Evolutionary conservation across 2,888 invertebrate species (phyloP).

Genomic region (Himalopsyche japonica): DNA sequence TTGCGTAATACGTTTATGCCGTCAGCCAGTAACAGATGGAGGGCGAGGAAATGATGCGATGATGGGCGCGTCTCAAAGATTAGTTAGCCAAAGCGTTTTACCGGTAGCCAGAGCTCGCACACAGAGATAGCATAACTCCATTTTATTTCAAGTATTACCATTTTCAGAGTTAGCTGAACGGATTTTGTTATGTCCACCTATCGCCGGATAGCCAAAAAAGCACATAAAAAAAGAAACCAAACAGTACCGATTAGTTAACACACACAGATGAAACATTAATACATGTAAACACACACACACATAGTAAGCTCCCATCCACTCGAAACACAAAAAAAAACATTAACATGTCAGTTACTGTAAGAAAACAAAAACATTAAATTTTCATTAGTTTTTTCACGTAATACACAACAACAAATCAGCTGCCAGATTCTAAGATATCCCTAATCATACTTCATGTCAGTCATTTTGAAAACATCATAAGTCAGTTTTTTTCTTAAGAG

Average conservation of each 20-base stretch:
- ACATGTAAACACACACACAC: slow-evolving; percentile 4
- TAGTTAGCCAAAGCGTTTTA: slow-evolving; percentile 14
- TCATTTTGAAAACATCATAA: too few relatives aligned
- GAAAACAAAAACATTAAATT: too few relatives aligned
- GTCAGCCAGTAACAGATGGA: background rate
- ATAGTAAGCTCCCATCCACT: background rate
- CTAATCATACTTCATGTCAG: too few relatives aligned
- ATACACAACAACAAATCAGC: too few relatives aligned
- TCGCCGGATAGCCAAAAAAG: slow-evolving; percentile 49
- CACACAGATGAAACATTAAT: slow-evolving; percentile 7
- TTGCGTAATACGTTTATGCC: background rate
- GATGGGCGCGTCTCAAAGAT: background rate
- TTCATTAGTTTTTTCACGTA: too few relatives aligned
- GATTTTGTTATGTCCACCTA: slow-evolving; percentile 58
- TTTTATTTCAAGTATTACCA: slow-evolving; percentile 28
- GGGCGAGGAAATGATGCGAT: background rate
- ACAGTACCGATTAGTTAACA: slow-evolving; percentile 41
- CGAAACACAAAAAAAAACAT: background rate
- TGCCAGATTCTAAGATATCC: too few relatives aligned
- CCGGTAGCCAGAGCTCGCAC: slow-evolving; percentile 20
- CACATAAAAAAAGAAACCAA: slow-evolving; percentile 45
- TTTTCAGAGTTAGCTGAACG: slow-evolving; percentile 20
- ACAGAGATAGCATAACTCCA: slow-evolving; percentile 14
- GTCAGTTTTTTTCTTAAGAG: too few relatives aligned
- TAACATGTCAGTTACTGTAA: too few relatives aligned